phyloP scores from a whole-genome alignment of 2,888 invertebrate genomes.

The Drosophila multiciliata region DNA sequence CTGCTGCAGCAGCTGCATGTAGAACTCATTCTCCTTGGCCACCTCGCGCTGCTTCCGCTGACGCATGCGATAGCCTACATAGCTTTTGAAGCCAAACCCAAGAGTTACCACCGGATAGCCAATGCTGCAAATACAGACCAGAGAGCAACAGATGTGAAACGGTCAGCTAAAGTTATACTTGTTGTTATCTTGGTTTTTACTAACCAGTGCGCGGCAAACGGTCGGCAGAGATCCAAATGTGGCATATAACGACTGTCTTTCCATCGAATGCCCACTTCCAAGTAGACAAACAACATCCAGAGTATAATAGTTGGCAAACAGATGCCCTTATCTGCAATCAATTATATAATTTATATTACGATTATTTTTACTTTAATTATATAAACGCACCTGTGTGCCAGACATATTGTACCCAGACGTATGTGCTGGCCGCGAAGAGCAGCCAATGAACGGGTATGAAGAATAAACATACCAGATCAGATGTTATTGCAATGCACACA shows the following conservation, averaged over 20 bases:
- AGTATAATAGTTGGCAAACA: conserved; percentile 97
- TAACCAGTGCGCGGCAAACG: conserved; percentile 98
- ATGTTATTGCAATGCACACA: conserved; percentile 98
- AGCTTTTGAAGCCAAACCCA: conserved; percentile 97
- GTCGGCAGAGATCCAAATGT: conserved; percentile 95
- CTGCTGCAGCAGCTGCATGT: conserved; percentile 95
- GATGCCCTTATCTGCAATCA: conserved; percentile 91
- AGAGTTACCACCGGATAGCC: conserved; percentile 98
- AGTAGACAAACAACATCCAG: conserved; percentile 97
- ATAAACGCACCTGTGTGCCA: conserved; percentile 94
- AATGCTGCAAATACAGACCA: conserved; percentile 87
- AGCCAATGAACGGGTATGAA: conserved; percentile 99
- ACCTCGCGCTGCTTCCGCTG: conserved; percentile 96
- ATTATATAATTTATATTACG: neutral
- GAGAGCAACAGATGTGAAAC: neutral
- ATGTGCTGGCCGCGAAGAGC: conserved; percentile 98
- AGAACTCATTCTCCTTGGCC: conserved; percentile 97
- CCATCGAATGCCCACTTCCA: conserved; percentile 95
- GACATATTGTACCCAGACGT: conserved; percentile 99
- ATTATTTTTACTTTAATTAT: neutral
- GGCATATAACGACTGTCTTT: conserved; percentile 93
- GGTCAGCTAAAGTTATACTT: neutral
- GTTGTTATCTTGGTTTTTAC: conserved; percentile 51
- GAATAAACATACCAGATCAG: conserved; percentile 99
- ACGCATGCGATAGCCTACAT: conserved; percentile 95